phyloP scores from a whole-genome alignment of 1,140 invertebrate species.

The Arion vulgaris region DNA sequence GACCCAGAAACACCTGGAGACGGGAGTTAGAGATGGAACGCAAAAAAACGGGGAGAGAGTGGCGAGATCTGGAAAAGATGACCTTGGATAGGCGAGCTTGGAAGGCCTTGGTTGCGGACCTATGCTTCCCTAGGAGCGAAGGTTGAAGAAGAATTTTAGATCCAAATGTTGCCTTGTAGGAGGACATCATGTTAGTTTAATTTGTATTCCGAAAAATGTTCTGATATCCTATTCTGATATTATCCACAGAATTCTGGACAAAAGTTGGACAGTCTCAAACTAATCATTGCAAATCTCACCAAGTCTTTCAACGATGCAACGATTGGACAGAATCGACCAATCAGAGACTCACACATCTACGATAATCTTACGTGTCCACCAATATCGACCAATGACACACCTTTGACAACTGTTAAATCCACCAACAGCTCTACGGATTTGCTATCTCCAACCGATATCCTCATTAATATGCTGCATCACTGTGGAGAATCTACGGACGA shows the following conservation, averaged over 20 bases:
- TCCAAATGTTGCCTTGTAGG: no score
- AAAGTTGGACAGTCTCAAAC: constrained; percentile 72
- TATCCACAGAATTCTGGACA: constrained; percentile 58
- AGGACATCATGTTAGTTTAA: no score
- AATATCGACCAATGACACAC: not conserved
- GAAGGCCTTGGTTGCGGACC: no score
- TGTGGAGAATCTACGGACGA: constrained; percentile 54
- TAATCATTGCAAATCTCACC: constrained; percentile 76
- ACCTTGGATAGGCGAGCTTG: no score
- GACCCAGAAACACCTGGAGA: no score
- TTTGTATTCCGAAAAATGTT: no score
- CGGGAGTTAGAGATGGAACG: no score
- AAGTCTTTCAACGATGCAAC: constrained; percentile 72
- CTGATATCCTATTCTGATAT: no score
- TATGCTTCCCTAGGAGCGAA: no score
- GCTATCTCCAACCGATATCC: constrained; percentile 54
- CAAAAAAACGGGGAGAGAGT: no score
- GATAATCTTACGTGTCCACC: constrained; percentile 52
- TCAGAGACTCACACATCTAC: constrained; percentile 60
- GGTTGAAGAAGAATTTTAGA: no score
- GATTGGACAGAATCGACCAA: constrained; percentile 44
- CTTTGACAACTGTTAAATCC: not conserved
- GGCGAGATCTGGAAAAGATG: no score
- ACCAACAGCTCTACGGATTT: not conserved
- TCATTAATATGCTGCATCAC: constrained; percentile 57